A percentile compares a stretch with the other conserved stretches of the same genome.
phyloP scores from a whole-genome alignment of 2,888 invertebrate species.

The Gisinianus flammeolus region DNA sequence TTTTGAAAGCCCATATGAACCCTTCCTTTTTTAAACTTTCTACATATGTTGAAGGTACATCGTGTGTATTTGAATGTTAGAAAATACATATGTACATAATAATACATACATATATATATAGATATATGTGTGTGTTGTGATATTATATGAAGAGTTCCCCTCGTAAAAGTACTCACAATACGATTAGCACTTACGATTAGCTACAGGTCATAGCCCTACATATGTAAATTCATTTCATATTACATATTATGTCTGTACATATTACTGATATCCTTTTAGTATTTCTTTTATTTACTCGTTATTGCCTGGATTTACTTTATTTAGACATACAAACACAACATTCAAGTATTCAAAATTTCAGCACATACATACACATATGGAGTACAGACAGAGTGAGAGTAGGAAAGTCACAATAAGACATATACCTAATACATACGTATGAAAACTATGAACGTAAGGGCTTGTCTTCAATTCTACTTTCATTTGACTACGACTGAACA shows the following conservation, averaged over 20 bases:
- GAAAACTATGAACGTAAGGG: background rate
- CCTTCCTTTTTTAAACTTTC: background rate
- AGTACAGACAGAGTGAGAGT: too few relatives aligned
- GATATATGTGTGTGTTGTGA: background rate
- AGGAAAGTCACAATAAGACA: too few relatives aligned
- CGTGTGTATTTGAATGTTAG: too few relatives aligned
- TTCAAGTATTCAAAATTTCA: background rate
- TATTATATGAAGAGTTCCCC: background rate
- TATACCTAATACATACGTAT: background rate
- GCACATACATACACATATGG: background rate
- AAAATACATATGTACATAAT: background rate
- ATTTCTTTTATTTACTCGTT: slow-evolving; percentile 10
- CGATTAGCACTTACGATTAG: slow-evolving; percentile 28
- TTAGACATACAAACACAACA: background rate
- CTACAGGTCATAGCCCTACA: slow-evolving; percentile 37
- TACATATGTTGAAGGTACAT: background rate
- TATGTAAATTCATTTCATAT: background rate
- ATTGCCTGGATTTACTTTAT: background rate
- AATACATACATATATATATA: background rate
- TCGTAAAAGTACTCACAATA: slow-evolving; percentile 27
- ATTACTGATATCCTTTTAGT: background rate
- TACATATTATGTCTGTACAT: background rate
- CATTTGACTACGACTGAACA: too few relatives aligned
- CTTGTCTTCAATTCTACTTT: too few relatives aligned
- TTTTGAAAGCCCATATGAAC: background rate